Evolutionary conservation across 2,888 invertebrate genomes (phyloP).

Genomic region (Colostygia pectinataria): DNA sequence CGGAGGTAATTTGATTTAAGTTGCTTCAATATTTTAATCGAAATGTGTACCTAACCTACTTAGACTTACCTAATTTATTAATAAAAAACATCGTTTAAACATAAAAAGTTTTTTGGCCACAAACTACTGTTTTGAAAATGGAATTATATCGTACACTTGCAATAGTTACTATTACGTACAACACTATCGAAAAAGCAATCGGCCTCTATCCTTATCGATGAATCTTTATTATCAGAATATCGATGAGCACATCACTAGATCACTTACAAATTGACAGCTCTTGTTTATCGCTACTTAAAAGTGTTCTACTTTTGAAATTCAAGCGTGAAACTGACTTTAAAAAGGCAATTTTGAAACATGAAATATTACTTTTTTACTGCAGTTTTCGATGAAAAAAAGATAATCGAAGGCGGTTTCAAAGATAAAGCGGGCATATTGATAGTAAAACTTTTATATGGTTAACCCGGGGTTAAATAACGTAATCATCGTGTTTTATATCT

Average conservation of each 20-base stretch:
- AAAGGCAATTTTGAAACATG: slow-evolving; percentile 22
- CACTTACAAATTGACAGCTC: slow-evolving; percentile 56
- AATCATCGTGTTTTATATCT: neutral
- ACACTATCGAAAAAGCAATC: slow-evolving; percentile 12
- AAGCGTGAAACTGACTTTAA: slow-evolving; percentile 30
- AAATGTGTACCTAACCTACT: no score
- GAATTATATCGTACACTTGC: neutral
- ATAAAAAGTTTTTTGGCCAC: no score
- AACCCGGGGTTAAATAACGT: slow-evolving; percentile 3
- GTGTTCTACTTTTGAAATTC: slow-evolving; percentile 36
- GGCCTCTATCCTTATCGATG: slow-evolving; percentile 25
- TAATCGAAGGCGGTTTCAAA: neutral
- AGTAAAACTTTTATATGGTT: neutral
- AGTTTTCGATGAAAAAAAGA: slow-evolving; percentile 12
- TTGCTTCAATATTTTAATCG: no score
- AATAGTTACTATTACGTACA: slow-evolving; percentile 19
- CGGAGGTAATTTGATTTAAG: no score
- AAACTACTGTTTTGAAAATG: no score
- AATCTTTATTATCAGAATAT: slow-evolving; percentile 47
- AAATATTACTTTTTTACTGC: slow-evolving; percentile 20
- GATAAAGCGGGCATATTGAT: neutral
- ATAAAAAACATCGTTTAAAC: no score
- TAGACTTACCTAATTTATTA: no score
- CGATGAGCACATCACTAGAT: slow-evolving; percentile 44
- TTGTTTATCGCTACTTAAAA: slow-evolving; percentile 51